A percentile compares a stretch with the other conserved stretches of the same genome.
Conservation (phyloP, 2,797 vertebrate species). For the Trematomus bernacchii region DNA sequence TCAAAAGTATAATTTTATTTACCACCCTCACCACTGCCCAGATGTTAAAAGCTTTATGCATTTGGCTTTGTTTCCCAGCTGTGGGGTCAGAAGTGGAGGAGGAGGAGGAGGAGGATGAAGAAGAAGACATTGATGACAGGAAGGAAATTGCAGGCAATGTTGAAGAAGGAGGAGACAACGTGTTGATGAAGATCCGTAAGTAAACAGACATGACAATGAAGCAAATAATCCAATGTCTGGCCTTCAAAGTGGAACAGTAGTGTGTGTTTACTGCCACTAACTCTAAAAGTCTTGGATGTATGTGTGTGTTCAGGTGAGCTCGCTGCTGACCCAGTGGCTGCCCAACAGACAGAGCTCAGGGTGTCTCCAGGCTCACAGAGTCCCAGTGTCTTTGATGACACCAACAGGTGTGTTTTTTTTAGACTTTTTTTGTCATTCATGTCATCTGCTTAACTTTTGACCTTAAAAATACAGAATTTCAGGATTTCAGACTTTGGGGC, state of each 20-base stretch:
- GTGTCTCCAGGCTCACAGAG: neutral
- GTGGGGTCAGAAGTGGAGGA: neutral
- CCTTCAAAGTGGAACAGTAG: neutral
- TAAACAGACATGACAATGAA: neutral
- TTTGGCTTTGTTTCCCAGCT: constrained; percentile 10
- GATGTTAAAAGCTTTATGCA: neutral
- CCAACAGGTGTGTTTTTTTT: constrained; percentile 56
- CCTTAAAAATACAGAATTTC: neutral
- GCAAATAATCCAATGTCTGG: neutral
- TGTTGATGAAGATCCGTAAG: constrained; percentile 6
- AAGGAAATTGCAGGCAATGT: neutral
- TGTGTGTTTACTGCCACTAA: neutral
- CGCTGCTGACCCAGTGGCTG: neutral
- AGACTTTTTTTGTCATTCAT: neutral
- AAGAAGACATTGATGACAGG: neutral
- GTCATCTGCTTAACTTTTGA: neutral
- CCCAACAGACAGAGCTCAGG: neutral
- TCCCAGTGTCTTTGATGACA: constrained; percentile 44
- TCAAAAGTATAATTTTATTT: neutral
- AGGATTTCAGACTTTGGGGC: neutral
- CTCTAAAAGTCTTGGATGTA: neutral
- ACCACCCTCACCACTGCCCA: neutral
- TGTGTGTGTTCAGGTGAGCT: neutral
- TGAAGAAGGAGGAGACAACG: neutral
- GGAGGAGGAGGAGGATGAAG: neutral